Evolutionary conservation across 2,888 invertebrate genomes (phyloP), one percentile per base, ranked within the genome.

Genomic region (Colostygia pectinataria): DNA sequence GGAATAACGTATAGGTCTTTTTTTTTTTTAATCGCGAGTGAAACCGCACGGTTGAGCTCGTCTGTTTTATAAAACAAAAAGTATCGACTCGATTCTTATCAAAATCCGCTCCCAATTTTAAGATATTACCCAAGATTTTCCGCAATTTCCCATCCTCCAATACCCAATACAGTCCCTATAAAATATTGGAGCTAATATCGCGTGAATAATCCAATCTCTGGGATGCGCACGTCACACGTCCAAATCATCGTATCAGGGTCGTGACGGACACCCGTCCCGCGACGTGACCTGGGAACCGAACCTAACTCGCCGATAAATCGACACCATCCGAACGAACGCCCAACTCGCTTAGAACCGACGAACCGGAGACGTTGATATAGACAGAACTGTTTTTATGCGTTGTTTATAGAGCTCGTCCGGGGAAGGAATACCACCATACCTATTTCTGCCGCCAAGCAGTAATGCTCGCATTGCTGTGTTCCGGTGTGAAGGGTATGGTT

Each of bases 221-320:
- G 44, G 57, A 54, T 41, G 46, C 6, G 67, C 79, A 77, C 81
- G 83, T 83, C 78, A 84, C 77, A 73, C 77, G 77, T 76, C 70
- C 83, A 80, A 86, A 86, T 86, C 84, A 86, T 83, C 77, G 77
- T 72, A 80, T 82, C 83, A 77, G 75, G 67, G 71, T 70, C 73
- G 82, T 82, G 82, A 83, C 81, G 81, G 81, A 80, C 83, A 78
- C 72, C 74, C 79, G 80, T 71, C 76, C 74, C 68, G 66, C 20
- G 74, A 86, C 87, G 87, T 87, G 87, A 86, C 81, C 74, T 66
- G 77, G 75, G 75, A 69, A 75, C 80, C 62, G 78, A 83, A 80
- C 81, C 75, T 71, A 71, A 72, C 71, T 63, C 71, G 61, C 65
- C 80, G 75, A 86, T 88, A 86, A 85, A 86, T 87, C 81, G 81